phyloP scores from a whole-genome alignment of 2,888 invertebrate genomes.

The Argynnis bischoffii region DNA sequence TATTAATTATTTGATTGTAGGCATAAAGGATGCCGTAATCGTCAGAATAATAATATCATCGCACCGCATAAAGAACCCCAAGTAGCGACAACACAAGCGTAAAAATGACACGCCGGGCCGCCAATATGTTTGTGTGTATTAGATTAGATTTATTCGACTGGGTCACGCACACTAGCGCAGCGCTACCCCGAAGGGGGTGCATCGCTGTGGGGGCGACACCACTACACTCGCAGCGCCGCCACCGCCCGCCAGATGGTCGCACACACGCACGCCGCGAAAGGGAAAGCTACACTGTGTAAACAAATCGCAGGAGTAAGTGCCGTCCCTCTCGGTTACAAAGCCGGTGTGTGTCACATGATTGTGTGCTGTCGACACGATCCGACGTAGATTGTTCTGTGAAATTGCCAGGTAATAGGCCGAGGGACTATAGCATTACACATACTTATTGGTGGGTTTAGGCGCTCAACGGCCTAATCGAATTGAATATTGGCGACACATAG shows the following conservation, averaged over 20 bases:
- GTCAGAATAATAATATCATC: slow-evolving; percentile 82
- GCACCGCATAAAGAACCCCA: slow-evolving; percentile 79
- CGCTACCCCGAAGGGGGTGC: slow-evolving; percentile 72
- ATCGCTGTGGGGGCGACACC: slow-evolving; percentile 68
- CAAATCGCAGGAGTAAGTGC: slow-evolving; percentile 74
- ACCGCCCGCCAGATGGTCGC: slow-evolving; percentile 76
- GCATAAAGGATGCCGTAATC: slow-evolving; percentile 82
- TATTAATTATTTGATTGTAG: slow-evolving; percentile 83
- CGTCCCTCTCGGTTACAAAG: slow-evolving; percentile 73
- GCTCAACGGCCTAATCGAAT: slow-evolving; percentile 75
- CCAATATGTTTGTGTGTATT: slow-evolving; percentile 81
- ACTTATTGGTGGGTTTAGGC: slow-evolving; percentile 76
- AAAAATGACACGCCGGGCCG: slow-evolving; percentile 79
- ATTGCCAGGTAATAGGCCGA: slow-evolving; percentile 82
- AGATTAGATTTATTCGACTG: slow-evolving; percentile 81
- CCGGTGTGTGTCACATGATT: slow-evolving; percentile 71
- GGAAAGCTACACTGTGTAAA: slow-evolving; percentile 82
- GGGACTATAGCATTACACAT: slow-evolving; percentile 79
- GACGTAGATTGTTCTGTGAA: slow-evolving; percentile 81
- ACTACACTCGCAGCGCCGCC: slow-evolving; percentile 61
- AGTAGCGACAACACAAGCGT: slow-evolving; percentile 81
- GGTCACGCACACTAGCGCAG: slow-evolving; percentile 72
- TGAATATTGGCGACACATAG: slow-evolving; percentile 67
- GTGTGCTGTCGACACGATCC: slow-evolving; percentile 75
- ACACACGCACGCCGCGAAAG: slow-evolving; percentile 70